phyloP scores from a whole-genome alignment of 2,888 invertebrate genomes.

The Lepetodrilus schrolli region DNA sequence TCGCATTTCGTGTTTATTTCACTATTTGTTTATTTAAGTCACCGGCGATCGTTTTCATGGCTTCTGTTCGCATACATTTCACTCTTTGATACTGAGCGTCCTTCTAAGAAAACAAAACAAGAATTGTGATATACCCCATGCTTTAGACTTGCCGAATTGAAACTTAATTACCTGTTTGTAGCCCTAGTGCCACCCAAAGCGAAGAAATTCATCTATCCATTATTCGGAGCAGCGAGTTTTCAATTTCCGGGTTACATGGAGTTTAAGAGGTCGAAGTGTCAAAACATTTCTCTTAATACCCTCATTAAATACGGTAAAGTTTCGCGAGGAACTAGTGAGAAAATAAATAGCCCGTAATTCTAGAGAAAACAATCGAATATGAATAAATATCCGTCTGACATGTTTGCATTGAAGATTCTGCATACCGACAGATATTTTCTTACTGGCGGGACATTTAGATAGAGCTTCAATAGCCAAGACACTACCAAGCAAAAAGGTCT shows the following conservation, averaged over 20 bases:
- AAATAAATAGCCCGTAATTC: no score
- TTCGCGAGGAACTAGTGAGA: no score
- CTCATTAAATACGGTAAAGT: no score
- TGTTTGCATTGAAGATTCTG: no score
- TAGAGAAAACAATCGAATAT: no score
- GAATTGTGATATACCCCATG: constrained; percentile 17
- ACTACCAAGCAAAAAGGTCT: no score
- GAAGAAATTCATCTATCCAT: neutral
- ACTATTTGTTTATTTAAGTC: constrained; percentile 10
- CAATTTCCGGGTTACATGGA: constrained; percentile 18
- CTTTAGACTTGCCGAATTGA: neutral
- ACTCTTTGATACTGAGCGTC: constrained; percentile 10
- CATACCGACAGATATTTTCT: no score
- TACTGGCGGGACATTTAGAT: no score
- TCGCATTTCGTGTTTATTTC: constrained; percentile 23
- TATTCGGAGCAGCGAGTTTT: neutral
- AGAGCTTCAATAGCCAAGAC: no score
- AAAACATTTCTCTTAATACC: constrained; percentile 1
- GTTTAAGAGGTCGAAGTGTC: neutral
- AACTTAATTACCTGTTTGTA: neutral
- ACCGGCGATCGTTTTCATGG: neutral
- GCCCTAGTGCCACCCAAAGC: constrained; percentile 1
- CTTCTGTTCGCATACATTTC: constrained; percentile 4
- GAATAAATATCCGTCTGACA: no score
- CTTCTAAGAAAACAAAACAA: constrained; percentile 19